Evolutionary conservation across 2,888 invertebrate genomes (phyloP).

Genomic region (Capitulum mitella): DNA sequence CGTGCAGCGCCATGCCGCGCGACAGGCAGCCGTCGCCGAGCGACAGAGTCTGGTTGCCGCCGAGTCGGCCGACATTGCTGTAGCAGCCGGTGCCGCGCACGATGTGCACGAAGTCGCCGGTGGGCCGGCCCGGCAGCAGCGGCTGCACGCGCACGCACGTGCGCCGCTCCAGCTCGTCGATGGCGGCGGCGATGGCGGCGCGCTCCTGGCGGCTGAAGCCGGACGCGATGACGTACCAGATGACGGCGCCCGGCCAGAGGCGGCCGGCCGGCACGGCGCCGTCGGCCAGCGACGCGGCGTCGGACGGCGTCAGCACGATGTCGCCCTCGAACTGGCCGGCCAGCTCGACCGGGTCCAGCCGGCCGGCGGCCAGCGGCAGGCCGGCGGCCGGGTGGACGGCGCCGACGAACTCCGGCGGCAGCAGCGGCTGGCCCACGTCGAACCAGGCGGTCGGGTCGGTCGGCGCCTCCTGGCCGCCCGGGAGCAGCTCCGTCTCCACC

Average conservation of each 20-base stretch:
- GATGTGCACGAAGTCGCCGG: conserved; percentile 3
- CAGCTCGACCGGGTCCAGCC: not conserved
- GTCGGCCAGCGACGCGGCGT: not conserved
- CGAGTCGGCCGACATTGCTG: not conserved
- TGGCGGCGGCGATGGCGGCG: conserved; percentile 2
- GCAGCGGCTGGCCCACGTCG: conserved; percentile 27
- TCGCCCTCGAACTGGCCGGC: conserved; percentile 15
- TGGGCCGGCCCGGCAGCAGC: not conserved
- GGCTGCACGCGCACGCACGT: not conserved
- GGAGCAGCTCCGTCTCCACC: not conserved
- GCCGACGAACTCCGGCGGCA: conserved; percentile 27
- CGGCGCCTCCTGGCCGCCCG: not conserved
- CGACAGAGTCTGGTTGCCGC: conserved; percentile 6
- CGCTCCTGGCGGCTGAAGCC: not conserved
- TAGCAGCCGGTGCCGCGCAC: conserved; percentile 8
- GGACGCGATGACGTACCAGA: conserved; percentile 1
- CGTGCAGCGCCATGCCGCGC: conserved; percentile 12
- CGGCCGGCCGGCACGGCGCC: not conserved
- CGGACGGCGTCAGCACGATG: not conserved
- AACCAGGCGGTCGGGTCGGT: not conserved
- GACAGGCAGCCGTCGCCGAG: not conserved
- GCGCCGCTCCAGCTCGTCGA: conserved; percentile 1
- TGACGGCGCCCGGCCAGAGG: not conserved
- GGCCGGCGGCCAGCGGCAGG: not conserved
- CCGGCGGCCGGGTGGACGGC: not conserved